A percentile compares a stretch with the other conserved stretches of the same genome.
phyloP scores from a whole-genome alignment of 2,113 vertebrate genomes.

The Lasiurus cinereus region DNA sequence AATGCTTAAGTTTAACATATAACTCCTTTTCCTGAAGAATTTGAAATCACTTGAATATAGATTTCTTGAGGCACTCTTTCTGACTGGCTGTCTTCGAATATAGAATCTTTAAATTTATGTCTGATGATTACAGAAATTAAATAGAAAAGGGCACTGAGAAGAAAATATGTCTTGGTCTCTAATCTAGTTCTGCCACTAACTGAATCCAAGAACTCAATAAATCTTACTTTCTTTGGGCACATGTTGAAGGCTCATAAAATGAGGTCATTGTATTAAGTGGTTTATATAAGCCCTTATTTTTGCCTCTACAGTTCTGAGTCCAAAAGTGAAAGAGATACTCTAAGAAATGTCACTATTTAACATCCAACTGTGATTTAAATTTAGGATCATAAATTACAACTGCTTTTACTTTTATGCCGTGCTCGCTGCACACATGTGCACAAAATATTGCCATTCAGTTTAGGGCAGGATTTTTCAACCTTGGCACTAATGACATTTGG shows the following conservation, averaged over 20 bases:
- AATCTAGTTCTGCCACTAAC: conserved; percentile 1
- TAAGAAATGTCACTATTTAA: conserved; percentile 1
- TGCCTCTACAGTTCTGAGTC: conserved; percentile 33
- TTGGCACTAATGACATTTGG: not conserved
- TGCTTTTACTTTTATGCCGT: not conserved
- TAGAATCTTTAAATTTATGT: not conserved
- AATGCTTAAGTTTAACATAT: not conserved
- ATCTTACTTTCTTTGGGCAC: not conserved
- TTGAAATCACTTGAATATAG: not conserved
- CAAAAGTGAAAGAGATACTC: not conserved
- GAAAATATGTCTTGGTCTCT: not conserved
- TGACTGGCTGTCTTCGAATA: conserved; percentile 12
- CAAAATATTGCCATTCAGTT: not conserved
- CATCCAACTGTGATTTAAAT: not conserved
- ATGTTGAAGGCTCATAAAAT: conserved; percentile 25
- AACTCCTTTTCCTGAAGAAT: conserved; percentile 38
- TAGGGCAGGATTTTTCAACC: not conserved
- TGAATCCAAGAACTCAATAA: not conserved
- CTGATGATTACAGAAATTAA: conserved; percentile 42
- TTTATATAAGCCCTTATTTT: conserved; percentile 24
- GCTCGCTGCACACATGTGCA: not conserved
- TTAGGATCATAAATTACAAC: not conserved
- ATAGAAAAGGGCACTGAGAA: not conserved
- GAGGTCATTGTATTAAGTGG: not conserved
- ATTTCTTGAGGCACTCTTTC: not conserved